These are phyloP conservation scores for Hypotaenidia philippensis DNA, from an alignment of 2,797 vertebrate genomes.

Conservation along the genomic window DNA sequence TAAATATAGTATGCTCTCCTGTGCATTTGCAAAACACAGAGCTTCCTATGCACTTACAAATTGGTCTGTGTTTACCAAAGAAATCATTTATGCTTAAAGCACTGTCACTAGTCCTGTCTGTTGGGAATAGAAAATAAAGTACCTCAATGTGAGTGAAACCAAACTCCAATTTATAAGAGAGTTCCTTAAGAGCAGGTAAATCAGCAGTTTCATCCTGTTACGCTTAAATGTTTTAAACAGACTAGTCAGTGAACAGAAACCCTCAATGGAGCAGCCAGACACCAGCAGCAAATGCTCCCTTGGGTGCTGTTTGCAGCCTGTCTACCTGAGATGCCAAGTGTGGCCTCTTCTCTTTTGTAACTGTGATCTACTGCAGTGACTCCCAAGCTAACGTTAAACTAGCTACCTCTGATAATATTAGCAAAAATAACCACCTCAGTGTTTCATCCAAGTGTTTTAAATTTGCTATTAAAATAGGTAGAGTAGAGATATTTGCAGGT, in stretches of 20 bases:
- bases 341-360: background rate
- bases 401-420: background rate
- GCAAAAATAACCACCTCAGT: background rate
- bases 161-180: background rate
- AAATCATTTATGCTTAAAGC: background rate
- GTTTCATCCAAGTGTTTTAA: background rate
- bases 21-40: conserved; percentile 11
- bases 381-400: background rate
- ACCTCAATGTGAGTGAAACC: background rate
- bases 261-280: background rate
- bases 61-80: background rate
- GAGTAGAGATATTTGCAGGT: background rate
- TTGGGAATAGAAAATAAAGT: conserved; percentile 17
- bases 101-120: background rate
- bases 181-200: background rate
- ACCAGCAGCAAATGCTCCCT: background rate
- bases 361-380: background rate
- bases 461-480: background rate
- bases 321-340: background rate
- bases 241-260: background rate
- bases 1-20: background rate
- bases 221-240: background rate
- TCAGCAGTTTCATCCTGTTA: background rate
- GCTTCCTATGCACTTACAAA: background rate
- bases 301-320: background rate